A percentile compares a stretch with the other conserved stretches of the same genome.
Evolutionary conservation across 2,888 invertebrate genomes (phyloP).

Genomic region (Cryptocephalus moraei): DNA sequence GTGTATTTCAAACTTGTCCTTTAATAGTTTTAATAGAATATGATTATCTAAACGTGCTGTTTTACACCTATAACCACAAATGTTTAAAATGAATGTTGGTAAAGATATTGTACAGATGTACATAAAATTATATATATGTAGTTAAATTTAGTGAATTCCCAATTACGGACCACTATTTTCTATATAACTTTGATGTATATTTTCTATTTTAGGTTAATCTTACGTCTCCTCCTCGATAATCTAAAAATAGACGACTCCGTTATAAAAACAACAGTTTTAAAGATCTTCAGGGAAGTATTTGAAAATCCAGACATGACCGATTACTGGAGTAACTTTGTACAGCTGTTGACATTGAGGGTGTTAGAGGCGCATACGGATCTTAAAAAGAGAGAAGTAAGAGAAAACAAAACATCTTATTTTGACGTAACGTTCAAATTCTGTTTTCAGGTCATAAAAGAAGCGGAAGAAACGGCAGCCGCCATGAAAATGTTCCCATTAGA

Average conservation of each 20-base stretch:
- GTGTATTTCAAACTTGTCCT: too few species aligned
- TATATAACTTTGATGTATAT: background rate
- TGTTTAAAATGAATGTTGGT: too few species aligned
- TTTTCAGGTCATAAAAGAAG: conserved; percentile 63
- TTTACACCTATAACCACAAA: too few species aligned
- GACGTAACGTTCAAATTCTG: background rate
- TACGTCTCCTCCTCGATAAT: conserved; percentile 70
- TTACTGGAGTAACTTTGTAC: conserved; percentile 81
- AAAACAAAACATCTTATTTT: background rate
- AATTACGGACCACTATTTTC: too few species aligned
- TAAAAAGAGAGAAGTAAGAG: conserved; percentile 50
- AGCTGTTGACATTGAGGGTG: conserved; percentile 81
- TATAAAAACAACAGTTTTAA: conserved; percentile 66
- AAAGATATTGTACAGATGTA: too few species aligned
- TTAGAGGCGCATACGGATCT: conserved; percentile 69
- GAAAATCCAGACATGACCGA: conserved; percentile 64
- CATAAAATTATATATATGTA: too few species aligned
- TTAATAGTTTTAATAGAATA: too few species aligned
- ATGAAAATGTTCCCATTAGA: conserved; percentile 74
- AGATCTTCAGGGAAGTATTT: conserved; percentile 77
- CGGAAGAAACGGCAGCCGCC: conserved; percentile 63
- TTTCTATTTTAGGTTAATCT: conserved; percentile 45
- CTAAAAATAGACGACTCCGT: conserved; percentile 47
- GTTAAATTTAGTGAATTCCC: background rate
- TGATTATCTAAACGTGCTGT: too few species aligned